Evolutionary conservation across 1,140 invertebrate genomes (phyloP).

Genomic region (Pteromalus puparum): DNA sequence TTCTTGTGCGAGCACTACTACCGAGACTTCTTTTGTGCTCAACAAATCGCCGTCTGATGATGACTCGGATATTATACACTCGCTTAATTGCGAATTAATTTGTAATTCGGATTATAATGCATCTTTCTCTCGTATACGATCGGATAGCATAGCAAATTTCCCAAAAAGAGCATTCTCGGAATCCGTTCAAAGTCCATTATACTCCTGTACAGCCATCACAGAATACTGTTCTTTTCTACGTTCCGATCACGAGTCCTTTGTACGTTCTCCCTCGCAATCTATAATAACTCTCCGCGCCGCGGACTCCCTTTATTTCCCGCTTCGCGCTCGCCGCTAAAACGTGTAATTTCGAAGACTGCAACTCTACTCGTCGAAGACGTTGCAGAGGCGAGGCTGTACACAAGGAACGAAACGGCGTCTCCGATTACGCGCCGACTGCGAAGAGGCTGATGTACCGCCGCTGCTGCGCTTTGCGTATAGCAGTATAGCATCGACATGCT

Average conservation of each 20-base stretch:
- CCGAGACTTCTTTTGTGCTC: not conserved
- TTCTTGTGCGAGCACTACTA: not conserved
- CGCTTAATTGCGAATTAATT: no score
- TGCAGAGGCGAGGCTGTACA: not conserved
- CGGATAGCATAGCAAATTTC: no score
- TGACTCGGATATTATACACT: no score
- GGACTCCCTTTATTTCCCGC: slow-evolving; percentile 18
- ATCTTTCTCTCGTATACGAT: no score
- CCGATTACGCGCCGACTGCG: slow-evolving; percentile 34
- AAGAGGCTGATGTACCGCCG: not conserved
- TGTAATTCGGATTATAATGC: no score
- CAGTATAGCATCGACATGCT: slow-evolving; percentile 26
- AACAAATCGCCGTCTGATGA: not conserved
- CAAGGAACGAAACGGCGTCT: slow-evolving; percentile 15
- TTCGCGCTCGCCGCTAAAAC: slow-evolving; percentile 27
- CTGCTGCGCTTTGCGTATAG: slow-evolving; percentile 37
- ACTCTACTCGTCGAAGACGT: slow-evolving; percentile 10
- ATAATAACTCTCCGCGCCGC: slow-evolving; percentile 12
- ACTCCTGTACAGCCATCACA: no score
- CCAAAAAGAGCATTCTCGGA: no score
- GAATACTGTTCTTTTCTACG: not conserved
- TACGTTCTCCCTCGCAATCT: not conserved
- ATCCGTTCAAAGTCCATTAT: no score
- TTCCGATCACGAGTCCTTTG: slow-evolving; percentile 5
- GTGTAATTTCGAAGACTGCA: slow-evolving; percentile 38